A percentile compares a stretch with the other conserved stretches of the same genome.
Conservation (phyloP, 2,888 invertebrate species). For the Suillia variegata region DNA sequence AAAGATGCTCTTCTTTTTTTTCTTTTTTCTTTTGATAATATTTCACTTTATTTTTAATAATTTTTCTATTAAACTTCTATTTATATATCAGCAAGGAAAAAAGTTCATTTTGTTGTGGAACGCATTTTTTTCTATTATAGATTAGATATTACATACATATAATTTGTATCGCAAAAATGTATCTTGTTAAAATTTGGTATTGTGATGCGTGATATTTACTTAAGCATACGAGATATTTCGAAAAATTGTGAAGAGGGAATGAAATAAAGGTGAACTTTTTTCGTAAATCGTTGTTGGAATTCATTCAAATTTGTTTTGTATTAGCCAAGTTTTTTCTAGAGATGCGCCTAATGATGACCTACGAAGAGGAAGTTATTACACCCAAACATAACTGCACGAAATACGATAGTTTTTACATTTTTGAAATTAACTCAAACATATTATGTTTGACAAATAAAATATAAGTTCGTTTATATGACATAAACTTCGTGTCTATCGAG, state of each 20-base stretch:
- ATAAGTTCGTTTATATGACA: no score
- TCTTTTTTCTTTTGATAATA: conserved; percentile 1
- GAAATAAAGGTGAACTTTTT: conserved; percentile 48
- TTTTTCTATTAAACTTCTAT: conserved; percentile 17
- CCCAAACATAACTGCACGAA: no score
- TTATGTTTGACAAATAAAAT: no score
- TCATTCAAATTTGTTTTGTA: conserved; percentile 9
- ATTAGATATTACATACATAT: no score
- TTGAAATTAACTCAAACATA: no score
- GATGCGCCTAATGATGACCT: no score
- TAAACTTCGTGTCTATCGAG: no score
- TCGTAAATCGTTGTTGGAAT: conserved; percentile 22
- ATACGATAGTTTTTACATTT: no score
- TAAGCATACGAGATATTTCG: conserved; percentile 33
- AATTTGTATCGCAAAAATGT: not conserved
- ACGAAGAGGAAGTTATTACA: no score
- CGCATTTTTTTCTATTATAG: no score
- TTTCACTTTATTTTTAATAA: conserved; percentile 8
- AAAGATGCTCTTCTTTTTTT: no score
- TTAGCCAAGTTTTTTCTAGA: conserved; percentile 5
- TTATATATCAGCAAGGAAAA: conserved; percentile 28
- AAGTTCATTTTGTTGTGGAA: conserved; percentile 24
- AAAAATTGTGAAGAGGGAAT: conserved; percentile 29
- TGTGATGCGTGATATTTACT: conserved; percentile 39
- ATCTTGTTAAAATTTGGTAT: not conserved